Evolutionary conservation across 1,140 invertebrate genomes (phyloP).

Genomic region (Bombyx mori): DNA sequence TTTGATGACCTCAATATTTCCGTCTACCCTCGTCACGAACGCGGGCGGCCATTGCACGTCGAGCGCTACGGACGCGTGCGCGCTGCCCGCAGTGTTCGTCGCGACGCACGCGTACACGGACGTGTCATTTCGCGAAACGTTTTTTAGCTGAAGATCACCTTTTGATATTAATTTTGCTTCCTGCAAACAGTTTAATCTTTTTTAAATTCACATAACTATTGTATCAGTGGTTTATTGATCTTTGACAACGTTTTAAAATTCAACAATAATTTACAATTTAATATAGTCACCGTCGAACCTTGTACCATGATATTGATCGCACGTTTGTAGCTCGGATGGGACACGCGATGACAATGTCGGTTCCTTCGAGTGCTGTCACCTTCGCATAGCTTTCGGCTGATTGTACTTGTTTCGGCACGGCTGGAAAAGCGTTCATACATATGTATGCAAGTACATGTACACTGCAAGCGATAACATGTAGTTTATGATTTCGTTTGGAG

Average conservation of each 20-base stretch:
- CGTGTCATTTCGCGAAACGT: conserved; percentile 38
- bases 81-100: conserved; percentile 35
- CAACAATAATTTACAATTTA: conserved; percentile 1
- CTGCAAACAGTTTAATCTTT: conserved; percentile 19
- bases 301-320: conserved; percentile 59
- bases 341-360: conserved; percentile 31
- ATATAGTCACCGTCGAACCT: conserved; percentile 41
- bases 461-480: no score
- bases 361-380: conserved; percentile 38
- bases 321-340: conserved; percentile 28
- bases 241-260: not conserved
- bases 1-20: conserved; percentile 16
- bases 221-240: no score
- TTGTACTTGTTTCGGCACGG: conserved; percentile 33
- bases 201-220: not conserved
- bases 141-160: conserved; percentile 26
- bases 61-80: conserved; percentile 24
- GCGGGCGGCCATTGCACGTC: conserved; percentile 49
- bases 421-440: conserved; percentile 24
- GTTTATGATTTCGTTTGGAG: no score
- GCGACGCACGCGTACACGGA: conserved; percentile 48
- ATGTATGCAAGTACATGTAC: no score
- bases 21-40: conserved; percentile 7
- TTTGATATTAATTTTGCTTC: conserved; percentile 37
- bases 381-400: conserved; percentile 23